Evolutionary conservation across 2,888 invertebrate species (phyloP).

Genomic region (Camponotus fellah): DNA sequence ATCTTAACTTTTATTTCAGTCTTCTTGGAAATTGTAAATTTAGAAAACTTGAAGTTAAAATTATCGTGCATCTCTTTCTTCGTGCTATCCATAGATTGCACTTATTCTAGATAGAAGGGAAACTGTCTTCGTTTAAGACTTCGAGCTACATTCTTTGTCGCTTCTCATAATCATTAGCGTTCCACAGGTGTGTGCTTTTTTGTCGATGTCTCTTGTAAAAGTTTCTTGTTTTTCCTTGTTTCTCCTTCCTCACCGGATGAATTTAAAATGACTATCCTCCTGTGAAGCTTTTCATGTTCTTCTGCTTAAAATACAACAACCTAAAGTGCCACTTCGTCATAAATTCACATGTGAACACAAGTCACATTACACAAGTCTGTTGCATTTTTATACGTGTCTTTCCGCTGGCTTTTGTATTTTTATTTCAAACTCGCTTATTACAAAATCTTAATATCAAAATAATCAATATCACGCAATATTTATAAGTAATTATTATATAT

Average conservation of each 20-base stretch:
- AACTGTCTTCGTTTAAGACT: conserved; percentile 6
- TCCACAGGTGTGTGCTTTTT: conserved; percentile 79
- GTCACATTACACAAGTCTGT: neutral
- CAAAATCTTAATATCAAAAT: neutral
- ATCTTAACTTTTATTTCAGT: neutral
- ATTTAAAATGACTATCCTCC: conserved; percentile 19
- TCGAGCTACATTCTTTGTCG: conserved; percentile 57
- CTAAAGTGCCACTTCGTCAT: conserved; percentile 24
- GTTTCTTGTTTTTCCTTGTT: conserved; percentile 43
- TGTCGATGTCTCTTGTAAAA: conserved; percentile 67
- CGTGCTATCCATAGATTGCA: neutral
- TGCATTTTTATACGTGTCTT: neutral
- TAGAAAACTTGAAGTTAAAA: neutral
- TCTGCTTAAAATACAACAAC: conserved; percentile 44
- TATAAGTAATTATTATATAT: neutral
- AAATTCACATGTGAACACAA: conserved; percentile 7
- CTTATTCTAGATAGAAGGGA: neutral
- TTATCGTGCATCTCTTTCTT: neutral
- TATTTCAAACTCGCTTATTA: neutral
- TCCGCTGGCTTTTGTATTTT: neutral
- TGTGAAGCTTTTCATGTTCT: conserved; percentile 42
- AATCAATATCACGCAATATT: neutral
- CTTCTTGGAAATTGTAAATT: neutral
- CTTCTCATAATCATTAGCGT: conserved; percentile 65
- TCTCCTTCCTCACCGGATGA: neutral